phyloP scores from a whole-genome alignment of 2,888 invertebrate species.

The Pollenia labialis region DNA sequence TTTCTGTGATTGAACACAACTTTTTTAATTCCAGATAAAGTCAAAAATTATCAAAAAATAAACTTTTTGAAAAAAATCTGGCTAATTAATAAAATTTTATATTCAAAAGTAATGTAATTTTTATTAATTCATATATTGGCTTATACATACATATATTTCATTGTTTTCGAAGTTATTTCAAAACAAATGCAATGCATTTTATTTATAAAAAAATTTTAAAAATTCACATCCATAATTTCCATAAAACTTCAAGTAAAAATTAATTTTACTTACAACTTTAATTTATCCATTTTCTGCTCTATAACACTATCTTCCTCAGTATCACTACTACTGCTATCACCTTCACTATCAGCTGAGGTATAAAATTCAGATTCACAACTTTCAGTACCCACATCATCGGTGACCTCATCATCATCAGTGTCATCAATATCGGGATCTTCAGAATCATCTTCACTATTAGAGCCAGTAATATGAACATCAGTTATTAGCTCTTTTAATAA shows the following conservation, averaged over 20 bases:
- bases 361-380: constrained; percentile 68
- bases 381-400: constrained; percentile 70
- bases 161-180: not conserved
- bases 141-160: not conserved
- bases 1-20: too few relatives aligned
- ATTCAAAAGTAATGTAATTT: not conserved
- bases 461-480: constrained; percentile 79
- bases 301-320: constrained; percentile 81
- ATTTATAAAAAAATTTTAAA: constrained; percentile 1
- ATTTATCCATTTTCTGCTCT: constrained; percentile 77
- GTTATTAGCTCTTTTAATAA: constrained; percentile 81
- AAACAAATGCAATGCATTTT: constrained; percentile 43
- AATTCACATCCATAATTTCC: constrained; percentile 41
- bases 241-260: constrained; percentile 27
- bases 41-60: too few relatives aligned
- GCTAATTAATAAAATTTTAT: not conserved
- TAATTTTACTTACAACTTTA: constrained; percentile 65
- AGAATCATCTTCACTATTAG: constrained; percentile 69
- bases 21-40: too few relatives aligned
- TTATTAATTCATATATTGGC: constrained; percentile 8
- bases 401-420: constrained; percentile 65
- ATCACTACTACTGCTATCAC: constrained; percentile 74
- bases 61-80: too few relatives aligned
- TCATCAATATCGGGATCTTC: constrained; percentile 74
- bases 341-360: constrained; percentile 43